Percentiles rank a stretch among this genome's conserved stretches.
Conservation (phyloP, 2,113 vertebrate species). For the Casuarius casuarius region DNA sequence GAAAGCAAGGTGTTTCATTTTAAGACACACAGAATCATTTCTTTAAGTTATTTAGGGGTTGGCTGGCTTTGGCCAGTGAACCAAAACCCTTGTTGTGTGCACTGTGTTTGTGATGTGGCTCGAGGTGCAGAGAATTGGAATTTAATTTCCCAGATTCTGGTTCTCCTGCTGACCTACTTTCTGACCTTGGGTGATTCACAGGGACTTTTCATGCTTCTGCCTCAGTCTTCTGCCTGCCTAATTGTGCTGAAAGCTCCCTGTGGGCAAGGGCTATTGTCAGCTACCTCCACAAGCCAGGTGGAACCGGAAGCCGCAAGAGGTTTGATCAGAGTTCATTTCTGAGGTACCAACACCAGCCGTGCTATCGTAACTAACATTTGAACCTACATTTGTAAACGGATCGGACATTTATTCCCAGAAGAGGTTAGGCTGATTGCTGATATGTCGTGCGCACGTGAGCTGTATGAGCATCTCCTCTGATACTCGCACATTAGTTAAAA, state of each 20-base stretch:
- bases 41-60: neutral
- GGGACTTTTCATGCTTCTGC: neutral
- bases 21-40: neutral
- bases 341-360: neutral
- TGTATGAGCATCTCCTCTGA: neutral
- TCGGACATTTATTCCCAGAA: conserved; percentile 27
- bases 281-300: neutral
- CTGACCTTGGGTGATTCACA: neutral
- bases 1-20: neutral
- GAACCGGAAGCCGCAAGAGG: neutral
- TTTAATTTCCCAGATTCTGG: neutral
- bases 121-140: neutral
- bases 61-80: neutral
- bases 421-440: neutral
- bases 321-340: neutral
- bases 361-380: conserved; percentile 5
- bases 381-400: conserved; percentile 3
- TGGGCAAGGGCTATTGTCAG: neutral
- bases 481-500: neutral
- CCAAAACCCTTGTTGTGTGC: neutral
- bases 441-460: neutral
- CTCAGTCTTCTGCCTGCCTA: neutral
- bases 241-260: neutral
- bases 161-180: neutral
- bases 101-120: neutral